Conservation (phyloP, 2,888 invertebrate genomes). For the Oxycera nigricornis region DNA sequence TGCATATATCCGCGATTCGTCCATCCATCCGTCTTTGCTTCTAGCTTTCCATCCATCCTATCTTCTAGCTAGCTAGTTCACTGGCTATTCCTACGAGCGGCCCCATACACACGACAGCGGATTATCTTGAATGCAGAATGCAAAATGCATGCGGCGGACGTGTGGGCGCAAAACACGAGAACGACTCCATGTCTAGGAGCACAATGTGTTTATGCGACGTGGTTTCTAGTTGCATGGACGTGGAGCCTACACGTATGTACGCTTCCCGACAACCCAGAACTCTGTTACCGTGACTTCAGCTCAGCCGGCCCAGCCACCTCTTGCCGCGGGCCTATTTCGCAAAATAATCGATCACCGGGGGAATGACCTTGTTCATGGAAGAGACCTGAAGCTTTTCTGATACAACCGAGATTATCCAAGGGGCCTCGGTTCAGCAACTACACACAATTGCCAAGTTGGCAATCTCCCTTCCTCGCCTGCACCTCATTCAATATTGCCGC, state of each 20-base stretch:
- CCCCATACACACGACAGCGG: background rate
- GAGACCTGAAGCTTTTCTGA: constrained; percentile 17
- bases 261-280: constrained; percentile 3
- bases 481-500: background rate
- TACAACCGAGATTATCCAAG: constrained; percentile 15
- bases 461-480: too few relatives aligned
- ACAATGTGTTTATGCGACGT: background rate
- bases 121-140: constrained; percentile 33
- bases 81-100: background rate
- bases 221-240: background rate
- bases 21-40: background rate
- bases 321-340: background rate
- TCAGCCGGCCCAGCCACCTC: background rate
- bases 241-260: constrained; percentile 5
- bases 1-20: background rate
- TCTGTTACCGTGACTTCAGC: background rate
- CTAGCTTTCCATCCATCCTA: background rate
- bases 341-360: constrained; percentile 41
- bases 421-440: constrained; percentile 3
- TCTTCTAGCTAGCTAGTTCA: background rate
- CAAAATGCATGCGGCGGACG: constrained; percentile 29
- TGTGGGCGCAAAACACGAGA: constrained; percentile 30
- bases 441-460: background rate
- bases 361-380: constrained; percentile 41
- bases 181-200: constrained; percentile 34